phyloP scores from a whole-genome alignment of 2,888 invertebrate species.

The Lasioglossum figueresi region DNA sequence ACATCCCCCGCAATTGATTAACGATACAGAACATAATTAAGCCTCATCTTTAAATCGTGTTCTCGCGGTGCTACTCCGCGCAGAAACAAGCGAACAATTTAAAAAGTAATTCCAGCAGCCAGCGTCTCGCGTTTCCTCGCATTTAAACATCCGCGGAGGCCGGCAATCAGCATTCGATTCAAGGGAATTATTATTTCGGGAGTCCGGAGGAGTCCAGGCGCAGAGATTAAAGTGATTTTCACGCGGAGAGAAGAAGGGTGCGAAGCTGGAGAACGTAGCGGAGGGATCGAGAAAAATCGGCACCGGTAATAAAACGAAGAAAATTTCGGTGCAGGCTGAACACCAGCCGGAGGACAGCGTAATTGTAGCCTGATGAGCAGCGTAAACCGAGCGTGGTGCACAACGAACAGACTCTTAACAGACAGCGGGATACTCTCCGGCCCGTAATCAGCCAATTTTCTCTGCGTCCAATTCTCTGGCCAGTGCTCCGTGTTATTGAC shows the following conservation, averaged over 20 bases:
- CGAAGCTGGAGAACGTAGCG: background rate
- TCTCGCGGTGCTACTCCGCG: background rate
- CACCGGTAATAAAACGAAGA: conserved; percentile 6
- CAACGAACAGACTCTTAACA: conserved; percentile 20
- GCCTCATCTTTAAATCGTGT: background rate
- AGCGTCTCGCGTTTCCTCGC: background rate
- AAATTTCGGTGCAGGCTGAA: conserved; percentile 31
- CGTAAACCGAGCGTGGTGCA: conserved; percentile 17
- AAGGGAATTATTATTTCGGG: background rate
- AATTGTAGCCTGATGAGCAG: conserved; percentile 41
- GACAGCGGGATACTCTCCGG: conserved; percentile 10
- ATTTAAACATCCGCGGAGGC: background rate
- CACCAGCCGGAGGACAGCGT: conserved; percentile 18
- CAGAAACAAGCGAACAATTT: background rate
- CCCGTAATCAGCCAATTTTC: conserved; percentile 45
- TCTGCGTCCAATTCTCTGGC: conserved; percentile 11
- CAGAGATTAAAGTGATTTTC: background rate
- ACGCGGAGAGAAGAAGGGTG: background rate
- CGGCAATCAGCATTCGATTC: background rate
- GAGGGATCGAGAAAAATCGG: conserved; percentile 15
- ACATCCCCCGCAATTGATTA: background rate
- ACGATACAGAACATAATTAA: background rate
- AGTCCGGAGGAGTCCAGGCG: background rate
- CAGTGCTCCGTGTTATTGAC: conserved; percentile 35
- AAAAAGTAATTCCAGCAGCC: background rate